Conservation (phyloP, 2,888 invertebrate genomes). For the Mythimna loreyi region DNA sequence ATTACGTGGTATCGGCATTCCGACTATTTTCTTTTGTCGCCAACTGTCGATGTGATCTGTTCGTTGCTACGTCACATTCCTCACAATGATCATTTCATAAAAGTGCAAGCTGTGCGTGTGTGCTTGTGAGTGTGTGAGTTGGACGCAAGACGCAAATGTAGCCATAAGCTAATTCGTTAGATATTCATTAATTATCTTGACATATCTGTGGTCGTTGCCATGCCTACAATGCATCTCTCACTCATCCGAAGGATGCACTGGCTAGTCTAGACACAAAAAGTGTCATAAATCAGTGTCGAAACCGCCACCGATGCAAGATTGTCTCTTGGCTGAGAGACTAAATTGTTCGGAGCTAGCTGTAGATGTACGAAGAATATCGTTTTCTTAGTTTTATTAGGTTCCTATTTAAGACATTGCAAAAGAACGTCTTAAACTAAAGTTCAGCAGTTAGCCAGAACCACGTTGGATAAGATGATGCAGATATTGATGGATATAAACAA, state of each 20-base stretch:
- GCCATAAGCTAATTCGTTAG: conserved; percentile 59
- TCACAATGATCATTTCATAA: conserved; percentile 69
- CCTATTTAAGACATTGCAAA: conserved; percentile 17
- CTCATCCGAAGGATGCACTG: conserved; percentile 72
- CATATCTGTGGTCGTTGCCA: conserved; percentile 70
- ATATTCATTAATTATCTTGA: conserved; percentile 71
- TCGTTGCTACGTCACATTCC: conserved; percentile 75
- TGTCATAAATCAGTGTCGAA: conserved; percentile 81
- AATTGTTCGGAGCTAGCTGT: conserved; percentile 53
- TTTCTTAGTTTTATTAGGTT: conserved; percentile 47
- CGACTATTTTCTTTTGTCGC: conserved; percentile 86
- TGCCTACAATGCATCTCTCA: conserved; percentile 71
- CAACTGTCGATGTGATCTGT: conserved; percentile 77
- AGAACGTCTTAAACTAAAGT: neutral
- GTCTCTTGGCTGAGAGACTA: conserved; percentile 71
- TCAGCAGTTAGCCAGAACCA: conserved; percentile 14
- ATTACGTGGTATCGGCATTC: conserved; percentile 85
- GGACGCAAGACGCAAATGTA: conserved; percentile 42
- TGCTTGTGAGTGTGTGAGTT: conserved; percentile 54
- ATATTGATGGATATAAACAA: conserved; percentile 52
- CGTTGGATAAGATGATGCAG: conserved; percentile 11
- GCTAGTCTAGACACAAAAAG: conserved; percentile 74
- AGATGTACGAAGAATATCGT: conserved; percentile 38
- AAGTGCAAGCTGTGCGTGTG: conserved; percentile 75
- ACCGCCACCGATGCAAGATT: conserved; percentile 71